phyloP scores from a whole-genome alignment of 2,113 vertebrate genomes.

The Indicator indicator region DNA sequence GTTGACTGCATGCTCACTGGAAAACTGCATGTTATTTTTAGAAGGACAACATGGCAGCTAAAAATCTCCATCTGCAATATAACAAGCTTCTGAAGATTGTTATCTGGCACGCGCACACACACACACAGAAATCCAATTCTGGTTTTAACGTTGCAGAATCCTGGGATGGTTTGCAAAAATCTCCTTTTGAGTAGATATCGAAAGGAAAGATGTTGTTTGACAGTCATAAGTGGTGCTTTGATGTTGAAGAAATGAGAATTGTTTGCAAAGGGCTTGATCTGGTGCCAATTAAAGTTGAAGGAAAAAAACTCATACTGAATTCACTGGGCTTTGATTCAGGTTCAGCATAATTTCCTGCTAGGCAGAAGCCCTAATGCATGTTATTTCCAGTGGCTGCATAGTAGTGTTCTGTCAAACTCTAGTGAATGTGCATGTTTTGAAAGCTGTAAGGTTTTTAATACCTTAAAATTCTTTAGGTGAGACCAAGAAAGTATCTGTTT shows the following conservation, averaged over 20 bases:
- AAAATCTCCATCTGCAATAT: slow-evolving; percentile 70
- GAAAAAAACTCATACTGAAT: neutral
- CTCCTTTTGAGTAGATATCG: neutral
- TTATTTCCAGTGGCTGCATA: slow-evolving; percentile 36
- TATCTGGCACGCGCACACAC: slow-evolving; percentile 11
- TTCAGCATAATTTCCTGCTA: slow-evolving; percentile 32
- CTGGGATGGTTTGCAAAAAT: slow-evolving; percentile 10
- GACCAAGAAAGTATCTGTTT: neutral
- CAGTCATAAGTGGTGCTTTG: neutral
- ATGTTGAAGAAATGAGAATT: neutral
- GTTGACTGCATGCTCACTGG: slow-evolving; percentile 55
- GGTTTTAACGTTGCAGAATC: slow-evolving; percentile 27
- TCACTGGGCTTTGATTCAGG: slow-evolving; percentile 7
- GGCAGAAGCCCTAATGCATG: slow-evolving; percentile 1
- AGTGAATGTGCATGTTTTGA: slow-evolving; percentile 3
- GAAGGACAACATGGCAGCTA: slow-evolving; percentile 73
- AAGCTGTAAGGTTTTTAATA: slow-evolving; percentile 1
- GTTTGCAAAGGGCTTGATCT: neutral
- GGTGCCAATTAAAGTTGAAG: slow-evolving; percentile 14
- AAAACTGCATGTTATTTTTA: slow-evolving; percentile 71
- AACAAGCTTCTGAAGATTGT: slow-evolving; percentile 65
- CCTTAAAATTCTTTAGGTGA: slow-evolving; percentile 9
- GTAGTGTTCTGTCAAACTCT: neutral
- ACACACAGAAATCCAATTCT: slow-evolving; percentile 17
- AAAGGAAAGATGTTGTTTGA: neutral